phyloP scores from a whole-genome alignment of 2,888 invertebrate species.

The Pandemis corylana region DNA sequence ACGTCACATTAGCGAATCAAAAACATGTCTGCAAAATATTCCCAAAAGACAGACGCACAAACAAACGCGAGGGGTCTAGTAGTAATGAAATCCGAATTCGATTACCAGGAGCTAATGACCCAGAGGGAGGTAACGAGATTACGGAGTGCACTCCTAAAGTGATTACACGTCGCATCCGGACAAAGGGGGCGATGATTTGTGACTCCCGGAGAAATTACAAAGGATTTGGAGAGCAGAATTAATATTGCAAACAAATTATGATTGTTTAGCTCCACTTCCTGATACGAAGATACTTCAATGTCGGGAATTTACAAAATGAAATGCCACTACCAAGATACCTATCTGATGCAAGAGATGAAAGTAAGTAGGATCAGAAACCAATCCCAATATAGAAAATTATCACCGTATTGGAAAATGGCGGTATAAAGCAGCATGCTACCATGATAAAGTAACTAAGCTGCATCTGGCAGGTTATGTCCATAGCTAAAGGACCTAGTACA shows the following conservation, averaged over 20 bases:
- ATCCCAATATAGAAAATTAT: neutral
- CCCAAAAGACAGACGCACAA: conserved; percentile 47
- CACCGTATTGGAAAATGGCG: neutral
- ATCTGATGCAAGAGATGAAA: too few relatives aligned
- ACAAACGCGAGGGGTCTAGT: conserved; percentile 51
- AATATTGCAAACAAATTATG: conserved; percentile 41
- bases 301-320: too few relatives aligned
- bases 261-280: conserved; percentile 7
- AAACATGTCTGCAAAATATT: conserved; percentile 36
- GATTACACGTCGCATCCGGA: conserved; percentile 62
- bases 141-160: conserved; percentile 60
- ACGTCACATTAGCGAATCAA: conserved; percentile 37
- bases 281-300: neutral
- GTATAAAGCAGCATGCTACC: neutral
- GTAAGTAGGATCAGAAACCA: neutral
- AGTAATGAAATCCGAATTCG: conserved; percentile 75
- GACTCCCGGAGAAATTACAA: conserved; percentile 41
- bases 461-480: neutral
- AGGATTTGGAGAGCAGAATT: conserved; percentile 19
- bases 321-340: too few relatives aligned
- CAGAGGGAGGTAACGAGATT: conserved; percentile 63
- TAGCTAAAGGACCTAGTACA: too few relatives aligned
- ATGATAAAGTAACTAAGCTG: neutral
- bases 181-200: conserved; percentile 59
- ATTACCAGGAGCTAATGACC: conserved; percentile 71